Percentiles rank a stretch among this genome's conserved stretches.
These are phyloP conservation scores for Acronicta alni DNA, from an alignment of 2,888 invertebrate species.

Conservation along the genomic window DNA sequence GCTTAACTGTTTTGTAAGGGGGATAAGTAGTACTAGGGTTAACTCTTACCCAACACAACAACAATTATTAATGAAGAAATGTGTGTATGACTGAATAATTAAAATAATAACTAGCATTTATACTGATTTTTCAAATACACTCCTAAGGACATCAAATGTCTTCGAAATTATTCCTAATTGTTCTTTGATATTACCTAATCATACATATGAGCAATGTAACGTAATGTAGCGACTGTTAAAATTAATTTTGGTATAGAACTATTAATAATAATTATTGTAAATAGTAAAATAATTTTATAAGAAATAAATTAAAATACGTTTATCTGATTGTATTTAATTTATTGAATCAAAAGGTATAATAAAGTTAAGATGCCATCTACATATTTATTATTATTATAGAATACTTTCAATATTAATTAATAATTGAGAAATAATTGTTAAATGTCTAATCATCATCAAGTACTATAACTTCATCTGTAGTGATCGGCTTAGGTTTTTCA, in stretches of 20 bases:
- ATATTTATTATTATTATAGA: too few species aligned
- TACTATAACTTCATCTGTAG: conserved; percentile 82
- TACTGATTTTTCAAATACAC: conserved; percentile 12
- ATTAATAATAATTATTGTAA: conserved; percentile 44
- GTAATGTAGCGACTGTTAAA: conserved; percentile 23
- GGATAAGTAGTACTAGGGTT: too few species aligned
- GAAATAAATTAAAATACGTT: conserved; percentile 58
- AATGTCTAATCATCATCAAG: conserved; percentile 84
- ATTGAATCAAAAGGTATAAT: conserved; percentile 27
- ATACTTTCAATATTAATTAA: conserved; percentile 12
- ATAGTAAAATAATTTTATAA: conserved; percentile 59
- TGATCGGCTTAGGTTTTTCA: conserved; percentile 74
- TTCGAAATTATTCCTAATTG: conserved; percentile 5
- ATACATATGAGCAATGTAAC: conserved; percentile 28
- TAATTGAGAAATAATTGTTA: conserved; percentile 30
- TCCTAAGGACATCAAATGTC: conserved; percentile 9
- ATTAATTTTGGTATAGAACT: conserved; percentile 34
- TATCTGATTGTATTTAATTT: conserved; percentile 43
- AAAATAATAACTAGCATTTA: conserved; percentile 13
- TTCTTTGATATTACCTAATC: conserved; percentile 30
- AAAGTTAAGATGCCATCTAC: conserved; percentile 12
- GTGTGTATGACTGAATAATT: conserved; percentile 1
- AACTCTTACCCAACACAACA: too few species aligned
- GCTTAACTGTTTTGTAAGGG: too few species aligned
- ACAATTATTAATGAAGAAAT: too few species aligned